Conservation (phyloP, 2,888 invertebrate genomes). For the Tachina grossa region DNA sequence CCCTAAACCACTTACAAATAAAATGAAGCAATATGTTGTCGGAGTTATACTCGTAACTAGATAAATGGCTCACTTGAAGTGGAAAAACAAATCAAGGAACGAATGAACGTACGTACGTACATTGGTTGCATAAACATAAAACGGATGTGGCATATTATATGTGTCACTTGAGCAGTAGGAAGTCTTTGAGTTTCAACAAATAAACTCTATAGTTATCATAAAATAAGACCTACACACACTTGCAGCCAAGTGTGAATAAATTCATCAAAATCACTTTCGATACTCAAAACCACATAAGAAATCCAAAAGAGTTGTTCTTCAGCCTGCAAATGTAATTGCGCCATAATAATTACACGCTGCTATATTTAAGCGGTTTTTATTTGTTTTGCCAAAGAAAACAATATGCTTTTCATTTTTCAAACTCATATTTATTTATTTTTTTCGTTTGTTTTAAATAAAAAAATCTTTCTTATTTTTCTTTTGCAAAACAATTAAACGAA, state of each 20-base stretch:
- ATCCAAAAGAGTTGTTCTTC: neutral
- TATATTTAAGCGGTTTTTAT: constrained; percentile 22
- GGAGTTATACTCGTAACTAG: neutral
- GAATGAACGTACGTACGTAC: constrained; percentile 21
- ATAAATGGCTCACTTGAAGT: constrained; percentile 58
- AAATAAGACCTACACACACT: constrained; percentile 55
- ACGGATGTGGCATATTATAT: constrained; percentile 81
- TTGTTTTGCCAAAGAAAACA: constrained; percentile 46
- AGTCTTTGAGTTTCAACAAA: constrained; percentile 47
- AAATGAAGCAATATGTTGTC: neutral
- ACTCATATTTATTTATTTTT: constrained; percentile 27
- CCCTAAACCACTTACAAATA: constrained; percentile 29
- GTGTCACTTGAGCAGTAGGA: constrained; percentile 73
- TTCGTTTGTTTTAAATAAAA: neutral
- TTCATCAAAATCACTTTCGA: constrained; percentile 39
- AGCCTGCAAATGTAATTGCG: constrained; percentile 58
- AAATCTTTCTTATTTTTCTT: constrained; percentile 4
- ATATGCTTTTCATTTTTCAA: constrained; percentile 54
- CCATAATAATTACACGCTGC: constrained; percentile 41
- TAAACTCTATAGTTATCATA: constrained; percentile 36
- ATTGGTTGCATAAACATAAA: constrained; percentile 56
- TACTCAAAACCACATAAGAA: constrained; percentile 33
- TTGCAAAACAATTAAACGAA: constrained; percentile 23
- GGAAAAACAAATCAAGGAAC: constrained; percentile 47
- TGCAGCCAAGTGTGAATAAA: constrained; percentile 63